phyloP scores from a whole-genome alignment of 2,797 vertebrate species.

The Toxotes lorentzi region DNA sequence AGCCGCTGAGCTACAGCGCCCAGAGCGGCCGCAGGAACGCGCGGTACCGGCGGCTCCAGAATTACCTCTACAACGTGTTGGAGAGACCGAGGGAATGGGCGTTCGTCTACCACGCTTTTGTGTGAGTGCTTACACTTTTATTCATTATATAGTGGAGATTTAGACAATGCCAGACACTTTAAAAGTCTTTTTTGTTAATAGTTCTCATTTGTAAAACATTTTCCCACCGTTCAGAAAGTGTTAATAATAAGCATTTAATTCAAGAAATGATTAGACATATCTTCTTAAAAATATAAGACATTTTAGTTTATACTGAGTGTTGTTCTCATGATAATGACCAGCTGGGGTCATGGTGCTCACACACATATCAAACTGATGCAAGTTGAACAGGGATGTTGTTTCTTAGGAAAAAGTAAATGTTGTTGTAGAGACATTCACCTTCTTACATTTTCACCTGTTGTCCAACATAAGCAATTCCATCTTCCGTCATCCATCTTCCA shows the following conservation, averaged over 20 bases:
- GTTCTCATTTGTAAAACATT: neutral
- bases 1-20: conserved; percentile 94
- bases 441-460: neutral
- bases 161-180: neutral
- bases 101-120: conserved; percentile 95
- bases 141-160: neutral
- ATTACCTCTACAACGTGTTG: conserved; percentile 95
- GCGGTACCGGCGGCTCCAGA: conserved; percentile 95
- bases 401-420: neutral
- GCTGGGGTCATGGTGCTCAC: conserved; percentile 20
- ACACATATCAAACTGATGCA: conserved; percentile 11
- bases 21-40: conserved; percentile 95
- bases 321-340: conserved; percentile 14
- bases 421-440: neutral
- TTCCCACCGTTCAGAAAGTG: neutral
- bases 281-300: neutral
- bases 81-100: conserved; percentile 95
- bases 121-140: conserved; percentile 86
- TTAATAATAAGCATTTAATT: neutral
- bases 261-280: neutral
- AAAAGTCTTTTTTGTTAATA: neutral
- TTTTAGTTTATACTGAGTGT: neutral
- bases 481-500: neutral
- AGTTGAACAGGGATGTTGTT: neutral
- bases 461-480: neutral